Base-by-base conservation (phyloP, 2,113 vertebrate species). In the Hypomesus transpacificus region DNA sequence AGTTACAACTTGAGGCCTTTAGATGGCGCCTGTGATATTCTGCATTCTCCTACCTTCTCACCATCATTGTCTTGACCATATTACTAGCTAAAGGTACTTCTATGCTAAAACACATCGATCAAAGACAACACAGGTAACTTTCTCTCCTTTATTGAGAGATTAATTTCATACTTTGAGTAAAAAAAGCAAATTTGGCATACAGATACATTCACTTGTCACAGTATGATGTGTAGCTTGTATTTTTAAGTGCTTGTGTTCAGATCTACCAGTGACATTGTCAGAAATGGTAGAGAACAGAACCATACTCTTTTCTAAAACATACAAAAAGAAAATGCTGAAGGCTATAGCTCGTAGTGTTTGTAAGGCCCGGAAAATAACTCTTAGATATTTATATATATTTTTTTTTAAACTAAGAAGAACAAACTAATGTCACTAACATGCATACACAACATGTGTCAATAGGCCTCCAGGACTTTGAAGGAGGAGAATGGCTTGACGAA, bases 401-500 rank as follows among this genome's bases (percentile, higher is more conserved):
- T 8, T 46, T 8, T 46, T 8, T 46, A 13, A 6, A 46, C 7
- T 13, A 46, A 46, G 39, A 46, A 90, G 87, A 91, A 91, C 85
- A 87, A 84, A 89, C 90, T 78, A 92, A 92, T 92, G 86, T 59
- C 39, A 92, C 94, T 96, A 96, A 90, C 93, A 93, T 92, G 94
- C 94, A 92, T 87, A 83, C 83, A 92, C 92, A 95, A 92, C 95
- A 92, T 96, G 95, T 91, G 95, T 98, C 97, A 98, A 98, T 98
- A 99, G 90, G 96, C 96, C 90, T 99, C 97, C 3, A 99, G 92
- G 81, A 99, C 96, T 95, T 98, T 98, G 90, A 94, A 99, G 78
- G 97, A 98, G 85, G 97, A 99, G 90, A 99, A 99, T 78, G 97
- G 97, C 92, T 99, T 99, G 88, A 99, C 96, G 69, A 99, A 99